Conservation (phyloP, 2,888 invertebrate genomes). For the Synergus umbraculus region DNA sequence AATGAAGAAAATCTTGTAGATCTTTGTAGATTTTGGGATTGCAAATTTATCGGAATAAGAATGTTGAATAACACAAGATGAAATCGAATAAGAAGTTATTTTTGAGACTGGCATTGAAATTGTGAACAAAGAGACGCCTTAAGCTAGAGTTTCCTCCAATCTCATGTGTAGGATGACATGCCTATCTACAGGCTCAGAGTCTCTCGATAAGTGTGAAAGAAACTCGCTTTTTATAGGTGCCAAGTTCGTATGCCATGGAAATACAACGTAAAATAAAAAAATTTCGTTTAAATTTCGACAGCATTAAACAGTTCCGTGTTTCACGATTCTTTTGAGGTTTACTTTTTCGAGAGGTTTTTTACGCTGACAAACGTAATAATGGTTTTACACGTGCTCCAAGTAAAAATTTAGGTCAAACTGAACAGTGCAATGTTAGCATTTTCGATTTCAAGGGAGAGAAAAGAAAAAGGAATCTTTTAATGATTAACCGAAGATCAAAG, state of each 20-base stretch:
- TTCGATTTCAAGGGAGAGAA: neutral
- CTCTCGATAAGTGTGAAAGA: slow-evolving; percentile 24
- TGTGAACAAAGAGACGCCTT: neutral
- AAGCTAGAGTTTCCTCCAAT: slow-evolving; percentile 4
- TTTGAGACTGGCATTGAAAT: neutral
- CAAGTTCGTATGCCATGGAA: neutral
- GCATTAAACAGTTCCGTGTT: neutral
- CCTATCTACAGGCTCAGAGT: slow-evolving; percentile 19
- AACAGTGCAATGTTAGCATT: neutral
- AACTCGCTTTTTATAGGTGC: slow-evolving; percentile 5
- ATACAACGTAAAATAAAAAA: neutral
- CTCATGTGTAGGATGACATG: slow-evolving; percentile 1
- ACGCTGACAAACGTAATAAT: slow-evolving; percentile 11
- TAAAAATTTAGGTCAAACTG: slow-evolving; percentile 23
- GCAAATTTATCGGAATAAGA: neutral
- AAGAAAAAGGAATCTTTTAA: neutral
- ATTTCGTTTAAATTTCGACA: neutral
- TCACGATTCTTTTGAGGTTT: slow-evolving; percentile 4
- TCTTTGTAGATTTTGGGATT: neutral
- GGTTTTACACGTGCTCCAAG: neutral
- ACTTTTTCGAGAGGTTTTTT: neutral
- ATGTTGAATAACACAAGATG: neutral
- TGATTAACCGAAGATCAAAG: neutral
- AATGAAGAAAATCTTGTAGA: neutral
- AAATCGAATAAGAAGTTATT: neutral